Percentiles rank a stretch among this genome's conserved stretches.
Evolutionary conservation across 2,797 vertebrate species (phyloP).

Genomic region (Rhodeus uyekii): DNA sequence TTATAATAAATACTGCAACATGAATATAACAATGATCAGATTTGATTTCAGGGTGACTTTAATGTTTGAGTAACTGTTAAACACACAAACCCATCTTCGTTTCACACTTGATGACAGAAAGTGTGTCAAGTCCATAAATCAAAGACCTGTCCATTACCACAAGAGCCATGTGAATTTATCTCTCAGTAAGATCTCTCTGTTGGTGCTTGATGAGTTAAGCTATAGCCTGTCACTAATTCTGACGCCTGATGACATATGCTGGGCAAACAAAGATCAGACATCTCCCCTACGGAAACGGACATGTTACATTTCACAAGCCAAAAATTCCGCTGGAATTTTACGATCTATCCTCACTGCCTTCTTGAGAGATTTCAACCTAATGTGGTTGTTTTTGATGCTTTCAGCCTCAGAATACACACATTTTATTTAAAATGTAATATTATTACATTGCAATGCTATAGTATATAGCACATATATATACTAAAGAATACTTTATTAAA

Average conservation of each 20-base stretch:
- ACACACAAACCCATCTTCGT: slow-evolving; percentile 6
- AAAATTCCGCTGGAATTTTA: slow-evolving; percentile 38
- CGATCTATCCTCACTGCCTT: slow-evolving; percentile 43
- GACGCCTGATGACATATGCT: neutral
- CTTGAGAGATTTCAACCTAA: neutral
- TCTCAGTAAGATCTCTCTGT: slow-evolving; percentile 25
- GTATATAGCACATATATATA: too few species aligned
- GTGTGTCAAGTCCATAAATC: neutral
- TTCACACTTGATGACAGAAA: slow-evolving; percentile 44
- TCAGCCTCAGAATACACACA: neutral
- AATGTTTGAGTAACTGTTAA: slow-evolving; percentile 26
- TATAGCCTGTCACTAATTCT: slow-evolving; percentile 11
- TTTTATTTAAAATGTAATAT: neutral
- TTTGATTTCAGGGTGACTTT: neutral
- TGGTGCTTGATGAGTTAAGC: slow-evolving; percentile 22
- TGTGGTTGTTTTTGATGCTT: neutral
- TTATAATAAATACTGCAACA: neutral
- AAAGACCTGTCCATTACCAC: slow-evolving; percentile 30
- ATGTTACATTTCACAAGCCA: slow-evolving; percentile 29
- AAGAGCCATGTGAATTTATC: slow-evolving; percentile 10
- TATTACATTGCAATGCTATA: neutral
- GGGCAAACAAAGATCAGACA: slow-evolving; percentile 8
- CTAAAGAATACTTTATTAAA: neutral
- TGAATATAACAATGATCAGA: neutral
- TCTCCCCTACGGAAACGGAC: slow-evolving; percentile 24